Evolutionary conservation across 2,888 invertebrate genomes (phyloP), one percentile per base, ranked within the genome.

Genomic region (Amorpha juglandis): DNA sequence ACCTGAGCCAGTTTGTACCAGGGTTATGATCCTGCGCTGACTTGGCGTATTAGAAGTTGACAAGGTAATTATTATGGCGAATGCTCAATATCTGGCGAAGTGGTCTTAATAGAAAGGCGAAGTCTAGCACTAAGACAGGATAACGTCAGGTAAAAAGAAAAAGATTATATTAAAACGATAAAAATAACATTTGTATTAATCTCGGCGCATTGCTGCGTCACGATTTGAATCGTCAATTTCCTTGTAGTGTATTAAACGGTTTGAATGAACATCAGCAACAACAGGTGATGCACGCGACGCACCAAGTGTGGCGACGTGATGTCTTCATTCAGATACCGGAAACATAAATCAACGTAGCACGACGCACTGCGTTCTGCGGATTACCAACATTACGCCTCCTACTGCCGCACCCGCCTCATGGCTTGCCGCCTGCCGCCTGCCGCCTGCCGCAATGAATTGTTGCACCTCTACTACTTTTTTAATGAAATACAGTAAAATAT

Each of bases 301-400:
- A 78, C 83, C 87, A 83, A 87, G 83, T 83, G 86, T 84, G 83
- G 79, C 81, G 83, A 78, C 87, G 86, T 90, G 84, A 89, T 89
- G 86, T 86, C 83, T 89, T 86, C 88, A 90, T 91, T 91, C 90
- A 90, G 74, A 74, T 74, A 83, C 83, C 88, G 92, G 91, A 91
- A 85, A 85, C 86, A 89, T 91, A 90, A 91, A 91, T 90, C 89
- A 89, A 81, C 83, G 83, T 79, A 77, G 79, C 81, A 82, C 82
- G 82, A 82, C 84, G 79, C 73, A 78, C 74, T 77, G 73, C 76
- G 72, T 72, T 69, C 77, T 77, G 73, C 73, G 76, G 79, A 79
- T 75, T 76, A 75, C 19, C 55, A 38, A 58, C 76, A 75, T 75
- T 73, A 68, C 69, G 69, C 63, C 69, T 51, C 51, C 51, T 51